These are phyloP conservation scores for Parotia lawesii DNA, from an alignment of 2,113 vertebrate species.

Conservation along the genomic window DNA sequence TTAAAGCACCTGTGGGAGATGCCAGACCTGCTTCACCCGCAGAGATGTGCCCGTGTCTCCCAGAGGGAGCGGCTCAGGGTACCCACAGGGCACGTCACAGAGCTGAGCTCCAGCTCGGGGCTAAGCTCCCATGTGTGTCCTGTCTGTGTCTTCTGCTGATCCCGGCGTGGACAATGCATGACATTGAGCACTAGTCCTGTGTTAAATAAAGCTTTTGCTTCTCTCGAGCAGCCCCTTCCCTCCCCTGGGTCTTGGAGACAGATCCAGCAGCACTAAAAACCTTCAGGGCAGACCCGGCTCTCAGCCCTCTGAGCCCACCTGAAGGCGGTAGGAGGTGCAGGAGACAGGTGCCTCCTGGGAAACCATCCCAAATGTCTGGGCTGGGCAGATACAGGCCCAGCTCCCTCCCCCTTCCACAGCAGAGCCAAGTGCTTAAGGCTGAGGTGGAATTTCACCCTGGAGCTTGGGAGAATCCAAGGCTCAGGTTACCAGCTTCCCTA, in stretches of 20 bases:
- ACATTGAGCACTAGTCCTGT: fast-evolving
- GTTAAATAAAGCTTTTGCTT: not conserved
- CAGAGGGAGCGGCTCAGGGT: not conserved
- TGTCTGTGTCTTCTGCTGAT: not conserved
- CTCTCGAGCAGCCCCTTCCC: not conserved
- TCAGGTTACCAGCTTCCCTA: not conserved
- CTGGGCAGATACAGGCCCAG: not conserved
- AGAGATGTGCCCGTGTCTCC: not conserved
- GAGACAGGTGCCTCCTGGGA: not conserved
- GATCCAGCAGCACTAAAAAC: not conserved
- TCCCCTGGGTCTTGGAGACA: not conserved
- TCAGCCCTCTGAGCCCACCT: not conserved
- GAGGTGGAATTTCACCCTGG: not conserved
- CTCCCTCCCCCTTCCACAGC: not conserved
- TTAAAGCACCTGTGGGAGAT: not conserved
- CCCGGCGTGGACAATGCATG: fast-evolving
- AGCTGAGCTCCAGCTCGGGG: not conserved
- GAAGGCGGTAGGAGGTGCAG: not conserved
- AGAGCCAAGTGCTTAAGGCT: not conserved
- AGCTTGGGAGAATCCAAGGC: not conserved
- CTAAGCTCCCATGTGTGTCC: not conserved
- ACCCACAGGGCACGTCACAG: not conserved
- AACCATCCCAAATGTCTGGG: not conserved
- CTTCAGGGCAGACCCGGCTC: not conserved
- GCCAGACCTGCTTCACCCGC: not conserved